Percentiles rank a stretch among this genome's conserved stretches.
These are phyloP conservation scores for Rhabdomys pumilio DNA, from an alignment of 2,797 vertebrate species.

Conservation along the genomic window DNA sequence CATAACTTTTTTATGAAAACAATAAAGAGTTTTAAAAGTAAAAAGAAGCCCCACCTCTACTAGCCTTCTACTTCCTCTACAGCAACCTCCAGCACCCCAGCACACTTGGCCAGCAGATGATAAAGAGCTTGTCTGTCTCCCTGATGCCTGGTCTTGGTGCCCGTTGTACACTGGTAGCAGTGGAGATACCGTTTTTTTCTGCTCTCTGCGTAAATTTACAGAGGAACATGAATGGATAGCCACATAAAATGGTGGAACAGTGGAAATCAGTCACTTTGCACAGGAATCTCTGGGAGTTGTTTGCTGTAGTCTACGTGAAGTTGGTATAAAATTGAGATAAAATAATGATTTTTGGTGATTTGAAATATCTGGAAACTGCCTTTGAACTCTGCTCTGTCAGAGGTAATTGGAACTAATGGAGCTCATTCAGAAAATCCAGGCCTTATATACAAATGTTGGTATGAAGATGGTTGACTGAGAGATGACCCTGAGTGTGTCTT, in stretches of 20 bases:
- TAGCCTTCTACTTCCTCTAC: neutral
- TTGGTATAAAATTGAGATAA: conserved; percentile 15
- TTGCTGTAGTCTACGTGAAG: neutral
- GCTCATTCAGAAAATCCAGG: conserved; percentile 20
- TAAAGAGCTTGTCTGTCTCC: neutral
- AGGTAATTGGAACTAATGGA: conserved; percentile 11
- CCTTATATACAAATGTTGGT: neutral
- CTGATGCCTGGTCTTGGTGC: too few relatives aligned
- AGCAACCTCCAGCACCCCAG: neutral
- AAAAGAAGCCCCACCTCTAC: neutral
- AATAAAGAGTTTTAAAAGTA: conserved; percentile 50
- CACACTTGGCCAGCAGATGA: neutral
- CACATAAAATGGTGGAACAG: neutral
- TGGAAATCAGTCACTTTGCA: neutral
- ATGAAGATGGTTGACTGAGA: neutral
- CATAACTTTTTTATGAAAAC: conserved; percentile 20
- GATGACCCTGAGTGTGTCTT: neutral
- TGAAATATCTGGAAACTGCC: conserved; percentile 13
- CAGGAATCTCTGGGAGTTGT: conserved; percentile 12
- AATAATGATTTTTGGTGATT: neutral
- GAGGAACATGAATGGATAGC: neutral
- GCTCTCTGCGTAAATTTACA: neutral
- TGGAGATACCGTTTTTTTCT: neutral
- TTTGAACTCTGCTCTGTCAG: neutral
- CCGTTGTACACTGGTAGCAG: neutral